Conservation (phyloP, 2,113 vertebrate genomes). For the Motacilla tschutschensis region DNA sequence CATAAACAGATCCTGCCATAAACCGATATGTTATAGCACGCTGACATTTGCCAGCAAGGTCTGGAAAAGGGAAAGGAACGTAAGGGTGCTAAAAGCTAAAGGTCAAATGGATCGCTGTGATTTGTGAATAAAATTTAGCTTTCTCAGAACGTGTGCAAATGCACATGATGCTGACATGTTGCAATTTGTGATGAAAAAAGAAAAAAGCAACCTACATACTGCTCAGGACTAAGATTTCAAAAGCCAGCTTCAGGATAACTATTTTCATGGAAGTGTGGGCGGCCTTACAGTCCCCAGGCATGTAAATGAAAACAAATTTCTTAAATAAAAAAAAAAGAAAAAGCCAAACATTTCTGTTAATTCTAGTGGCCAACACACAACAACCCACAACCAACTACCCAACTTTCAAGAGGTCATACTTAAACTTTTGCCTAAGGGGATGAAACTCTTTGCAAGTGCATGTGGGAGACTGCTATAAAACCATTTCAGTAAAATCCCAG, state of each 20-base stretch:
- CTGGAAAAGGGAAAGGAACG: conserved; percentile 49
- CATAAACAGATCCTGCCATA: conserved; percentile 36
- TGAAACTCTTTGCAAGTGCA: background rate
- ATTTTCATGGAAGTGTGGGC: background rate
- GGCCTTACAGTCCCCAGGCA: background rate
- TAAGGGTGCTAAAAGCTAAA: conserved; percentile 35
- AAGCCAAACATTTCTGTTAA: background rate
- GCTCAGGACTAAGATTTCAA: background rate
- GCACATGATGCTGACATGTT: background rate
- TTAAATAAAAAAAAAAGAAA: background rate
- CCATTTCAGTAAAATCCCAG: background rate
- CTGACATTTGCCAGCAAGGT: conserved; percentile 53
- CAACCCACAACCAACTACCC: background rate
- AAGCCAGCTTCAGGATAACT: background rate
- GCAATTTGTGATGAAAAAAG: background rate
- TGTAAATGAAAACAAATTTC: background rate
- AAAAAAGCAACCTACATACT: background rate
- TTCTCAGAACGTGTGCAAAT: fast-evolving
- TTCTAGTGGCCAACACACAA: background rate
- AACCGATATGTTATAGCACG: background rate
- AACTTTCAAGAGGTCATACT: background rate
- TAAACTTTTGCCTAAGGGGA: background rate
- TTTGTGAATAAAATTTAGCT: conserved; percentile 11
- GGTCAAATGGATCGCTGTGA: background rate
- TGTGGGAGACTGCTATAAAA: background rate